Evolutionary conservation across 1,140 invertebrate species (phyloP), one percentile per base, ranked within the genome.

Genomic region (Drosophila nigromelanica): DNA sequence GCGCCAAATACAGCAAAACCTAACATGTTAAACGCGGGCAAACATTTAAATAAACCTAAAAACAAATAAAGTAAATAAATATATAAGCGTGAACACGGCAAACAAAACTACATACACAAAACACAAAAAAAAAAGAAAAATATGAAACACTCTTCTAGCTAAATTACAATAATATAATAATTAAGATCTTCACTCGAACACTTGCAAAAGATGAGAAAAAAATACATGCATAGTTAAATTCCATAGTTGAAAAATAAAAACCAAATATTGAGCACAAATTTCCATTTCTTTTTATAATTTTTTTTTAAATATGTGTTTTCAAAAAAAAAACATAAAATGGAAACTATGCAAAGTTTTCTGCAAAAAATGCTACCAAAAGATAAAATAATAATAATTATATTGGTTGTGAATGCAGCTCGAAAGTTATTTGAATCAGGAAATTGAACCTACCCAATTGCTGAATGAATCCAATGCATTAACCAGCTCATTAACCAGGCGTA

Each of bases 401-500:
- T 87, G 83, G 83, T 87, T 87, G 83, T 87, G 83, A 87, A 89
- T 77, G 79, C 83, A 82, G 82, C 75, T 89, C 75, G 78, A 48
- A 83, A 78, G 75, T 78, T 87, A 73, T 86, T 80, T 54, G 67
- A 86, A 78, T 87, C 78, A 86, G 81, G 64, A 80, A 50, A 73
- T 68, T 59, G 18, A 77, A 64, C 62, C 59, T 55, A 63, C 51
- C 82, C 62, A 76, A 78, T 86, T 86, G 81, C 81, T 87, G 82
- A 86, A 85, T 56, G 48, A 73, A 45, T 72, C 68, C 67, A 71
- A 72, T 47, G 15, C 66, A 69, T 61, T 69, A 69, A 51, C 52
- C 52, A 61, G 39, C 66, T 73, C 78, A 59, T 82, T 75, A 48
- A 42, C 42, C 39, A 60, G 50, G 43, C 18, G 62, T 56, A 56